Conservation (phyloP, 2,797 vertebrate genomes). For the Syngnathus rostellatus region DNA sequence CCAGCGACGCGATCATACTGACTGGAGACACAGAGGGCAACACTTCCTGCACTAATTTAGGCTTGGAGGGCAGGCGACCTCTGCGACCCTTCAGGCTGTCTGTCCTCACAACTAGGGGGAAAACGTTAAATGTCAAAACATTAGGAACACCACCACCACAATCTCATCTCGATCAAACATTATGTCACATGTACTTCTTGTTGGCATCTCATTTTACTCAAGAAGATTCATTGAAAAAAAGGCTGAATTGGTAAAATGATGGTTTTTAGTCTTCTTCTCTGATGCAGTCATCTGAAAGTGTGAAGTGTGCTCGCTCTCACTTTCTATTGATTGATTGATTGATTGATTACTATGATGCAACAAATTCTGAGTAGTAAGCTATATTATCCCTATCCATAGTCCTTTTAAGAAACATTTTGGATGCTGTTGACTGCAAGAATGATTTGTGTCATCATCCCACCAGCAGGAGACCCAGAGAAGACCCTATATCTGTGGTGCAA, state of each 20-base stretch:
- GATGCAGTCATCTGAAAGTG: no score
- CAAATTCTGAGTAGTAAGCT: no score
- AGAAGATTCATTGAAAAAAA: no score
- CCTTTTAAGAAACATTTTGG: no score
- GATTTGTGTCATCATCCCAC: no score
- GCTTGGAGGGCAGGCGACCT: slow-evolving; percentile 91
- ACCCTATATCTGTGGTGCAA: no score
- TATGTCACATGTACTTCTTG: neutral
- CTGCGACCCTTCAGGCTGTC: slow-evolving; percentile 91
- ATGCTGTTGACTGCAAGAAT: no score
- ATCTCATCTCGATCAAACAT: neutral
- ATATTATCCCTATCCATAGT: no score
- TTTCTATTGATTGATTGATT: no score
- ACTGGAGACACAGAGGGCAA: slow-evolving; percentile 59
- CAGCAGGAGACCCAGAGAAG: no score
- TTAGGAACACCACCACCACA: neutral
- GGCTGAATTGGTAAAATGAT: neutral
- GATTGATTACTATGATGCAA: no score
- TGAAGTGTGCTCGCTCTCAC: no score
- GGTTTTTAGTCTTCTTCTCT: neutral
- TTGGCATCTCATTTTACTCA: neutral
- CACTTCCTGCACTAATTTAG: slow-evolving; percentile 67
- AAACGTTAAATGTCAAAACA: neutral
- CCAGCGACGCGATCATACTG: slow-evolving; percentile 84
- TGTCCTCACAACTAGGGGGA: slow-evolving; percentile 81